phyloP scores from a whole-genome alignment of 23 tunicate species.

The Botrylloides violaceus region DNA sequence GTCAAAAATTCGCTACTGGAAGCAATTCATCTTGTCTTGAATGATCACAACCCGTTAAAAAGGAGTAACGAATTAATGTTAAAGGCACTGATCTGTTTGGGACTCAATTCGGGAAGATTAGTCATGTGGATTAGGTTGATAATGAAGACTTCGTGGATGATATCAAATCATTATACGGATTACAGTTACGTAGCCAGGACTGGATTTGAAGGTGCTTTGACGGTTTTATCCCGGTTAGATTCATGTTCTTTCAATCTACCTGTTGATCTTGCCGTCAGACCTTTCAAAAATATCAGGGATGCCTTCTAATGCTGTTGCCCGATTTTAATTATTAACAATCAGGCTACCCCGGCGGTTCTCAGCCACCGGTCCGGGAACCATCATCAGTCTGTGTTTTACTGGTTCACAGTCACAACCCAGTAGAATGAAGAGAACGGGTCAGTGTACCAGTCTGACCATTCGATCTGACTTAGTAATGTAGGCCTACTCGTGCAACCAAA shows the following conservation, averaged over 20 bases:
- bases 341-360: no score
- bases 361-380: no score
- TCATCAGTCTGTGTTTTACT: no score
- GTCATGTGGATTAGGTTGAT: slow-evolving; percentile 72
- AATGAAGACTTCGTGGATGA: slow-evolving; percentile 41
- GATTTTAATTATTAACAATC: no score
- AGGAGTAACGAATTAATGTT: slow-evolving; percentile 85
- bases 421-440: no score
- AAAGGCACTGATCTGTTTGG: slow-evolving; percentile 80
- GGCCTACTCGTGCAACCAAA: no score
- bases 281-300: slow-evolving; percentile 87
- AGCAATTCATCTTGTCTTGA: slow-evolving; percentile 73
- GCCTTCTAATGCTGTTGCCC: slow-evolving; percentile 73
- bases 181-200: slow-evolving; percentile 77
- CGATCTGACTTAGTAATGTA: no score
- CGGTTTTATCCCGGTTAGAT: slow-evolving; percentile 52
- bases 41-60: slow-evolving; percentile 82
- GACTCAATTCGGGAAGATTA: slow-evolving; percentile 74
- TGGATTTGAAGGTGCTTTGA: slow-evolving; percentile 81
- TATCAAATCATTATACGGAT: slow-evolving; percentile 70
- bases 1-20: slow-evolving; percentile 68
- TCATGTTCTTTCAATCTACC: slow-evolving; percentile 51
- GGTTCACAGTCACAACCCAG: no score
- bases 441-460: no score
- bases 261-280: slow-evolving; percentile 87